Conservation (phyloP, 2,888 invertebrate genomes). For the Trichopria drosophilae region DNA sequence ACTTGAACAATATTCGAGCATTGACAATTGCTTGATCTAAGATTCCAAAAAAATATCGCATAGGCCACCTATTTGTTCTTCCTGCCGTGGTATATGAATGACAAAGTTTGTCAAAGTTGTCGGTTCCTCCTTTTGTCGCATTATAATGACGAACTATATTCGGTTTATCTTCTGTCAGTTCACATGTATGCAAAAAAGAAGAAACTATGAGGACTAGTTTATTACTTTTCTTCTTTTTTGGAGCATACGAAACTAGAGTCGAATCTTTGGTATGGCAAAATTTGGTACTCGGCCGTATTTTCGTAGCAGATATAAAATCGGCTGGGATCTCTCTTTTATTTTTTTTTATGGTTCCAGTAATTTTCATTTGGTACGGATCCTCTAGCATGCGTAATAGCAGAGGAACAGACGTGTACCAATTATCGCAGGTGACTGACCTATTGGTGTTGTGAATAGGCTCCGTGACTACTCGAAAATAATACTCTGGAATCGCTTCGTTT, state of each 20-base stretch:
- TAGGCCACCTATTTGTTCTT: slow-evolving; percentile 35
- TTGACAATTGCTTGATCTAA: slow-evolving; percentile 24
- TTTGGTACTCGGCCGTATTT: slow-evolving; percentile 23
- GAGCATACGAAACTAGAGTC: slow-evolving; percentile 3
- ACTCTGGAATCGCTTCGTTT: no score
- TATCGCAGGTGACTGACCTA: no score
- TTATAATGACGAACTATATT: slow-evolving; percentile 35
- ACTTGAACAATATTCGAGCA: not conserved
- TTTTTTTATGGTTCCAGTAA: slow-evolving; percentile 36
- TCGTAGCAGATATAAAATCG: slow-evolving; percentile 30
- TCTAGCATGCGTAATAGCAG: slow-evolving; percentile 29
- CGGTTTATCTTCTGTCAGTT: slow-evolving; percentile 22
- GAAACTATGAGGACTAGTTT: not conserved
- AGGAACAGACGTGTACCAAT: no score
- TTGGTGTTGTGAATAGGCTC: no score
- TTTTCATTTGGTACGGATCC: slow-evolving; percentile 21
- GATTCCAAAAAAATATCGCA: slow-evolving; percentile 29
- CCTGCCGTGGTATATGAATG: slow-evolving; percentile 24
- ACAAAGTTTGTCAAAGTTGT: slow-evolving; percentile 36
- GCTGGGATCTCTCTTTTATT: slow-evolving; percentile 28
- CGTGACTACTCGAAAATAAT: no score
- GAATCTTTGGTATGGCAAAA: slow-evolving; percentile 10
- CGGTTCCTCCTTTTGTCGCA: slow-evolving; percentile 36
- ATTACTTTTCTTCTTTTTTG: slow-evolving; percentile 8
- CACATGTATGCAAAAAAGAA: not conserved